These are phyloP conservation scores for Notospermus geniculatus DNA, from an alignment of 1,140 invertebrate genomes.

Conservation along the genomic window DNA sequence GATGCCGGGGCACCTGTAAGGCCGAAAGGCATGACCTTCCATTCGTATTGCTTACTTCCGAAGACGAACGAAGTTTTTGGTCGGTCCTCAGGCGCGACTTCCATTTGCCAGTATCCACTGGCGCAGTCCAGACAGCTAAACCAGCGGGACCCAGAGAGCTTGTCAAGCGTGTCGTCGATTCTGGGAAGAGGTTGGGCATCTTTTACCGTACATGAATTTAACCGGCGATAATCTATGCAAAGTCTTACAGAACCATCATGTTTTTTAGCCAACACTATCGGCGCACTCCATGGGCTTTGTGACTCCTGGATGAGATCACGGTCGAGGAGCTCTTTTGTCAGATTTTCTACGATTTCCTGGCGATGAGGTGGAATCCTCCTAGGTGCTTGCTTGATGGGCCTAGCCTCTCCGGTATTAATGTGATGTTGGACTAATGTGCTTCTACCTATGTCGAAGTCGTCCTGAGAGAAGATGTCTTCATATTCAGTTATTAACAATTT, in stretches of 20 bases:
- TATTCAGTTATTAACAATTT: constrained; percentile 10
- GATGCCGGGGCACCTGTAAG: no score
- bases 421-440: constrained; percentile 17
- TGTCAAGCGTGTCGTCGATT: constrained; percentile 34
- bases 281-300: constrained; percentile 34
- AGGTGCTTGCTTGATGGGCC: constrained; percentile 17
- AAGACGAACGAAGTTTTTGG: no score
- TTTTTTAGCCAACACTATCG: constrained; percentile 38
- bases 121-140: constrained; percentile 30
- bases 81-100: no score
- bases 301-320: constrained; percentile 33
- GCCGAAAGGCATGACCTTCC: no score
- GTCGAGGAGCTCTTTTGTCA: constrained; percentile 12
- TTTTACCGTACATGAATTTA: constrained; percentile 31
- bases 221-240: constrained; percentile 34
- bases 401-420: constrained; percentile 17
- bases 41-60: no score
- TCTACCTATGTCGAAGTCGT: constrained; percentile 13
- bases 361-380: constrained; percentile 14
- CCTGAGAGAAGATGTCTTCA: constrained; percentile 15
- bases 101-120: constrained; percentile 52
- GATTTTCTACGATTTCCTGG: constrained; percentile 9
- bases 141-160: constrained; percentile 21
- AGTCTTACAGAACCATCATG: constrained; percentile 30
- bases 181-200: constrained; percentile 32